These are phyloP conservation scores for Cenopis cana DNA, from an alignment of 2,888 invertebrate species.

Conservation along the genomic window DNA sequence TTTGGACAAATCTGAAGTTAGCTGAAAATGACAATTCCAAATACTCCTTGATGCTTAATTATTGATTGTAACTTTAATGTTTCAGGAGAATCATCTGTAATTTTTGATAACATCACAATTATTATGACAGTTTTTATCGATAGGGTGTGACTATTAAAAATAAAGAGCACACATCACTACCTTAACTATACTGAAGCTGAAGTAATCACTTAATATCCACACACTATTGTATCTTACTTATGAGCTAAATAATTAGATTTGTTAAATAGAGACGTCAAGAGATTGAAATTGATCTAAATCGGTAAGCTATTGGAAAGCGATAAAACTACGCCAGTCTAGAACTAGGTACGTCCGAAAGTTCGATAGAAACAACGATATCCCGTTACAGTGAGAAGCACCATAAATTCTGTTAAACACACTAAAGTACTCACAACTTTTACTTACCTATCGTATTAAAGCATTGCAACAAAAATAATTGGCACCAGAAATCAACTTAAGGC, in stretches of 20 bases:
- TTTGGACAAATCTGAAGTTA: slow-evolving; percentile 24
- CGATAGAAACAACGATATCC: slow-evolving; percentile 49
- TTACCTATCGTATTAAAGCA: slow-evolving; percentile 76
- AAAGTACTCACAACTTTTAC: slow-evolving; percentile 76
- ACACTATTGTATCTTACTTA: slow-evolving; percentile 45
- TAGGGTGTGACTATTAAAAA: slow-evolving; percentile 13
- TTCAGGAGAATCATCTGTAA: not conserved
- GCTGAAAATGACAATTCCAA: slow-evolving; percentile 10
- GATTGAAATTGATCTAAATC: slow-evolving; percentile 52
- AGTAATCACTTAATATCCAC: slow-evolving; percentile 20
- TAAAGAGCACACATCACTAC: slow-evolving; percentile 26
- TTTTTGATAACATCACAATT: slow-evolving; percentile 15
- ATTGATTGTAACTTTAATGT: slow-evolving; percentile 2
- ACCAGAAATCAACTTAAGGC: slow-evolving; percentile 65
- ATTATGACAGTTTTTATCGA: slow-evolving; percentile 14
- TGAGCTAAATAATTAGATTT: slow-evolving; percentile 44
- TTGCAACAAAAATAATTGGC: slow-evolving; percentile 77
- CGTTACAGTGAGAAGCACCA: slow-evolving; percentile 72
- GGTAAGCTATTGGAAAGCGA: slow-evolving; percentile 52
- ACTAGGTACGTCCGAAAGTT: slow-evolving; percentile 31
- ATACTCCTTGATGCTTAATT: slow-evolving; percentile 8
- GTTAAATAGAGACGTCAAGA: slow-evolving; percentile 49
- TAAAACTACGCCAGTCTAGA: slow-evolving; percentile 47
- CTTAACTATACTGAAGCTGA: slow-evolving; percentile 21
- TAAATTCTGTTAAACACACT: slow-evolving; percentile 69